Evolutionary conservation across 1,140 invertebrate species (phyloP).

Genomic region (Cydia splendana): DNA sequence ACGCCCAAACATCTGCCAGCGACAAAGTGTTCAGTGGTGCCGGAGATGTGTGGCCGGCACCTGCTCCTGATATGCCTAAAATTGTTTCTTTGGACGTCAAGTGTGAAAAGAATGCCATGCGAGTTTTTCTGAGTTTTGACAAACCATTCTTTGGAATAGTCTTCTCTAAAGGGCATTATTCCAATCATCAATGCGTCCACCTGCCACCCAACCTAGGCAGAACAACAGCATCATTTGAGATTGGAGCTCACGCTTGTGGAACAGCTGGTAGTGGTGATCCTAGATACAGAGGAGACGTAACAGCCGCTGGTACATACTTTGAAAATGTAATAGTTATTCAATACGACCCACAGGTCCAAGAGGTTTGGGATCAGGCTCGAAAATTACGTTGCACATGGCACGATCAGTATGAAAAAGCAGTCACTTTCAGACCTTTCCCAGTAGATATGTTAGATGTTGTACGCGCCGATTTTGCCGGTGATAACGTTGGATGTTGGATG

Average conservation of each 20-base stretch:
- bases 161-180: constrained; percentile 95
- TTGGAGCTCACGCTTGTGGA: constrained; percentile 94
- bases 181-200: constrained; percentile 95
- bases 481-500: constrained; percentile 98
- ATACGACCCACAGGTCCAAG: constrained; percentile 96
- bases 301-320: constrained; percentile 94
- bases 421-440: constrained; percentile 96
- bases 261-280: constrained; percentile 95
- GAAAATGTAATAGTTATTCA: constrained; percentile 97
- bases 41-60: constrained; percentile 90
- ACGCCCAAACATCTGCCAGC: constrained; percentile 77
- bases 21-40: constrained; percentile 78
- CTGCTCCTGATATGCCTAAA: constrained; percentile 92
- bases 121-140: constrained; percentile 95
- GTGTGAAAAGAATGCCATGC: constrained; percentile 96
- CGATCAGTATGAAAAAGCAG: constrained; percentile 96
- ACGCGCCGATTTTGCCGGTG: constrained; percentile 94
- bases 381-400: constrained; percentile 97
- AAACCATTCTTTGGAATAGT: constrained; percentile 97
- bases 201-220: constrained; percentile 92
- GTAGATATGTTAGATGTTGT: constrained; percentile 98
- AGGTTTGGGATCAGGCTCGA: constrained; percentile 97
- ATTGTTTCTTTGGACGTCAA: constrained; percentile 95
- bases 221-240: constrained; percentile 93
- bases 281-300: constrained; percentile 89